These are phyloP conservation scores for Empis livida DNA, from an alignment of 2,888 invertebrate species.

Conservation along the genomic window DNA sequence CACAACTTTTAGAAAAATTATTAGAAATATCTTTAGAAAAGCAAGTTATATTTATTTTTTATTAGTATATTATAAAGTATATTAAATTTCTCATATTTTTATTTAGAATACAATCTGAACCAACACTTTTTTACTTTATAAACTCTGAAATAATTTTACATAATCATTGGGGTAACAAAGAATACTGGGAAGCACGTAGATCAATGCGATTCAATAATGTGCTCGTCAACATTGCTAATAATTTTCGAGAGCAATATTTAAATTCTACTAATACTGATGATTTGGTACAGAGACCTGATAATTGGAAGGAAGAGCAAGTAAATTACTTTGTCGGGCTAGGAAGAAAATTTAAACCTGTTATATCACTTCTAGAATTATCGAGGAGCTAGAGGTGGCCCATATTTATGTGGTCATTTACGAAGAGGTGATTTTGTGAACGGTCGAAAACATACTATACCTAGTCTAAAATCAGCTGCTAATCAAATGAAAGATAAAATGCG, in stretches of 20 bases:
- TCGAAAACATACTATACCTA: conserved; percentile 61
- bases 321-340: not conserved
- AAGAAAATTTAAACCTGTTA: not conserved
- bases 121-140: conserved; percentile 21
- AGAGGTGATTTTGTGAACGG: conserved; percentile 75
- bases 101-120: conserved; percentile 5
- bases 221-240: conserved; percentile 51
- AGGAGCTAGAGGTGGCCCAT: conserved; percentile 51
- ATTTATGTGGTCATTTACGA: conserved; percentile 75
- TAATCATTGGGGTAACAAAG: conserved; percentile 66
- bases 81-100: not conserved
- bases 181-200: conserved; percentile 76
- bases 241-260: conserved; percentile 49
- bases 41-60: conserved; percentile 11
- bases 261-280: conserved; percentile 49
- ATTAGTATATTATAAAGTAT: not conserved
- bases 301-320: conserved; percentile 41
- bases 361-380: conserved; percentile 33
- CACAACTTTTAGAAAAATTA: conserved; percentile 48
- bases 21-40: conserved; percentile 29
- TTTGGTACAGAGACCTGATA: conserved; percentile 41
- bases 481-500: conserved; percentile 54
- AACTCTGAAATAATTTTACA: conserved; percentile 82
- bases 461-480: conserved; percentile 56
- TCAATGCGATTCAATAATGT: conserved; percentile 80